phyloP scores from a whole-genome alignment of 2,888 invertebrate genomes.

The Tortricodes alternella region DNA sequence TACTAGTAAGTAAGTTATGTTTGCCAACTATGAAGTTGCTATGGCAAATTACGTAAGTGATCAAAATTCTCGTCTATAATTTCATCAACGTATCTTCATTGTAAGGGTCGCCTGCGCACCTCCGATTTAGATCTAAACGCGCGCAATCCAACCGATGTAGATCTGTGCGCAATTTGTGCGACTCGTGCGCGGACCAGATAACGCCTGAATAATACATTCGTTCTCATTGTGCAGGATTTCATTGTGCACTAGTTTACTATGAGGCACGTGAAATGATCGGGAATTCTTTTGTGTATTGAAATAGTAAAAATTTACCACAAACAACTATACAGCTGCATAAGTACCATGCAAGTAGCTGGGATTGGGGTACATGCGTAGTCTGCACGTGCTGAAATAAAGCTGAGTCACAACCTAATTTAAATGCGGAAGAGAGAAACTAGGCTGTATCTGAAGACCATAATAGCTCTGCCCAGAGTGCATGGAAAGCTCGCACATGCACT shows the following conservation, averaged over 20 bases:
- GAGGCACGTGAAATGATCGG: slow-evolving; percentile 3
- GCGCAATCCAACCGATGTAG: slow-evolving; percentile 49
- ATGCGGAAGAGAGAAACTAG: no score
- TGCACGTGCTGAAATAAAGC: no score
- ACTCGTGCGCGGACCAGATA: slow-evolving; percentile 66
- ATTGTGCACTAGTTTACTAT: slow-evolving; percentile 38
- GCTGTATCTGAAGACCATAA: no score
- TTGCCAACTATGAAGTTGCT: no score
- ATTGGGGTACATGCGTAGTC: no score
- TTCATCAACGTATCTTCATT: slow-evolving; percentile 33
- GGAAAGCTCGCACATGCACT: no score
- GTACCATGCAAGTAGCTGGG: no score
- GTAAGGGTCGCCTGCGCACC: slow-evolving; percentile 34
- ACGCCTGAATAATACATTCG: slow-evolving; percentile 67
- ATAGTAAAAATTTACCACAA: slow-evolving; percentile 10
- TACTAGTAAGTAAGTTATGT: no score
- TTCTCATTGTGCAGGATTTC: slow-evolving; percentile 60
- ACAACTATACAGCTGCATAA: no score
- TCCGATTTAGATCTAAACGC: slow-evolving; percentile 37
- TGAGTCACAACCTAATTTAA: no score
- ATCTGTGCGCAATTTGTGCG: slow-evolving; percentile 69
- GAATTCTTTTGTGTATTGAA: slow-evolving; percentile 19
- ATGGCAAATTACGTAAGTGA: no score
- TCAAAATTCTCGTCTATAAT: neutral
- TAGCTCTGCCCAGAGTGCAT: no score